Conservation (phyloP, 2,888 invertebrate species). For the Macrosiphum euphorbiae region DNA sequence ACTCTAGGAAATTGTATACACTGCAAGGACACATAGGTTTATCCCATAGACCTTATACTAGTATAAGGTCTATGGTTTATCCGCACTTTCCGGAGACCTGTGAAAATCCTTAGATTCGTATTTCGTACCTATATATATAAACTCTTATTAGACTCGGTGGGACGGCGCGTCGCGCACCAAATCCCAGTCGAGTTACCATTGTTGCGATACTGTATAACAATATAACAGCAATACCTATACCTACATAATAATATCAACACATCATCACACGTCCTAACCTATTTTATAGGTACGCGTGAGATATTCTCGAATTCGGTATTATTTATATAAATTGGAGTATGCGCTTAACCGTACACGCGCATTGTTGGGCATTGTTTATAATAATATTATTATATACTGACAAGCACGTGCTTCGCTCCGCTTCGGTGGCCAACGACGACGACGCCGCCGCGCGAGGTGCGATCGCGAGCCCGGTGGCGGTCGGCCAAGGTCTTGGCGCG, state of each 20-base stretch:
- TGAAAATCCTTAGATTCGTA: not conserved
- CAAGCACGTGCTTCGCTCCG: not conserved
- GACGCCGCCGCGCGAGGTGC: not conserved
- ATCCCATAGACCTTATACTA: too few species aligned
- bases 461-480: not conserved
- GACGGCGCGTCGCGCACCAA: not conserved
- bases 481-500: slow-evolving; percentile 44
- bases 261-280: not conserved
- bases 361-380: not conserved
- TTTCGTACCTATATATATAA: not conserved
- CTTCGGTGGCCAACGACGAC: not conserved
- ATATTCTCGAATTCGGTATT: not conserved
- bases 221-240: too few species aligned
- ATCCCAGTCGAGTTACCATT: not conserved
- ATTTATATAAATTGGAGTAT: not conserved
- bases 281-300: not conserved
- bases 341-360: not conserved
- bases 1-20: not conserved
- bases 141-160: too few species aligned
- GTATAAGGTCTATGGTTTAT: too few species aligned
- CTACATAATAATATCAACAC: not conserved
- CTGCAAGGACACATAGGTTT: not conserved
- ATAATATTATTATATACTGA: not conserved
- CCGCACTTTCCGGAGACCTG: not conserved
- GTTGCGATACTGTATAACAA: not conserved